Conservation (phyloP, 2,113 vertebrate species). For the Hydropotes inermis region DNA sequence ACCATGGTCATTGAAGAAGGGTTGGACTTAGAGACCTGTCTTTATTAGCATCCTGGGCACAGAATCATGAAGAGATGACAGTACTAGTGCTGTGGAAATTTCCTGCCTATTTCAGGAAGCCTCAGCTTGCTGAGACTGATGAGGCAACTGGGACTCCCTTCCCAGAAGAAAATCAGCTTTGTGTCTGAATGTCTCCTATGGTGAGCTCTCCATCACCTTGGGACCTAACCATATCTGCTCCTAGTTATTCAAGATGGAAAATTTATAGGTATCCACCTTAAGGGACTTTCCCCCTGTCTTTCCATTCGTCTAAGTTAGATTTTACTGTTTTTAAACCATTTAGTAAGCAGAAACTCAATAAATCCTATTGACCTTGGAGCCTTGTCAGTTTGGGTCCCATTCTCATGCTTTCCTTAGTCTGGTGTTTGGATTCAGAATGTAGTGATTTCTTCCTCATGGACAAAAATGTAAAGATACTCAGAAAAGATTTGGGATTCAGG, state of each 20-base stretch:
- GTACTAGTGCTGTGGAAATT: not conserved
- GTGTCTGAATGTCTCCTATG: not conserved
- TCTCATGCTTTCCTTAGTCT: not conserved
- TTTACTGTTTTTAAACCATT: not conserved
- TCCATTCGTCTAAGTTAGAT: not conserved
- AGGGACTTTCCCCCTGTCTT: not conserved
- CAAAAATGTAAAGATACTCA: not conserved
- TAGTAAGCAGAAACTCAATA: not conserved
- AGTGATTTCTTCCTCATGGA: not conserved
- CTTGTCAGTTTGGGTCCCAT: not conserved
- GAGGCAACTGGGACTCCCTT: not conserved
- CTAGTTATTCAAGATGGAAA: not conserved
- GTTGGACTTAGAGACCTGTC: not conserved
- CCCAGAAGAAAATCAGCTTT: not conserved
- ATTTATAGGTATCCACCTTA: not conserved
- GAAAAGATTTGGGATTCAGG: not conserved
- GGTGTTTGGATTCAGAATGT: not conserved
- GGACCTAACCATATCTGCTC: not conserved
- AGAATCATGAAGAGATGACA: not conserved
- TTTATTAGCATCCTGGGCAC: not conserved
- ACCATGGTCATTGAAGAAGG: not conserved
- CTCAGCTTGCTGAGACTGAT: not conserved
- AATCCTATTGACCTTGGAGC: not conserved
- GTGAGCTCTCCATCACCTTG: not conserved
- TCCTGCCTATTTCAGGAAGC: not conserved